Conservation (phyloP, 1,140 invertebrate genomes). For the Anthonomus grandis region DNA sequence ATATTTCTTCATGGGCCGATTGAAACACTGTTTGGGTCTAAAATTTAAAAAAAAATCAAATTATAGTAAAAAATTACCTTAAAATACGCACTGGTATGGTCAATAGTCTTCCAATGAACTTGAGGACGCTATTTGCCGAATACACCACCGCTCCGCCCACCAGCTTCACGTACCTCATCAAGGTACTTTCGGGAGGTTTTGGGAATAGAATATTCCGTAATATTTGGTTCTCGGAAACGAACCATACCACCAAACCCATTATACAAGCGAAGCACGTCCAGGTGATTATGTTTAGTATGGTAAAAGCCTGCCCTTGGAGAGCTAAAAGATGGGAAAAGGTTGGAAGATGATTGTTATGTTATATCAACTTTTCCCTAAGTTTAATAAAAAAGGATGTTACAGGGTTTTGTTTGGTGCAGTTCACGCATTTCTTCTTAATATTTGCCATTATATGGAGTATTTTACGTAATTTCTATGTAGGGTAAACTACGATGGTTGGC, state of each 20-base stretch:
- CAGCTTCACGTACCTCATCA: constrained; percentile 22
- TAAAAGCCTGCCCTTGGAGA: too few species aligned
- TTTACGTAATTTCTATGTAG: too few species aligned
- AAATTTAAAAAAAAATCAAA: constrained; percentile 2
- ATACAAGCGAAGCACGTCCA: too few species aligned
- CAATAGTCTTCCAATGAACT: constrained; percentile 25
- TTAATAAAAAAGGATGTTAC: too few species aligned
- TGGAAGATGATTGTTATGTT: too few species aligned
- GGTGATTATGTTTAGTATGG: too few species aligned
- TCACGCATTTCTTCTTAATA: too few species aligned
- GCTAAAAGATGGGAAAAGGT: too few species aligned
- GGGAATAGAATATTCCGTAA: constrained; percentile 21
- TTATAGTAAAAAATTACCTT: not conserved
- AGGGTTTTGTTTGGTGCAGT: too few species aligned
- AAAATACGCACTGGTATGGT: constrained; percentile 26
- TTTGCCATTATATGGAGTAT: too few species aligned
- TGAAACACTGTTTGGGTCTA: constrained; percentile 5
- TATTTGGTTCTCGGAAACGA: constrained; percentile 24
- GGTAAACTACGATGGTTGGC: too few species aligned
- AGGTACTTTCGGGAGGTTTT: constrained; percentile 12
- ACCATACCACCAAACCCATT: constrained; percentile 29
- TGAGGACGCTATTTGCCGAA: constrained; percentile 18
- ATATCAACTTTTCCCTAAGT: too few species aligned
- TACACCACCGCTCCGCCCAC: constrained; percentile 20
- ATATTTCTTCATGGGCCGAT: not conserved